These are phyloP conservation scores for Sarcophaga rosellei DNA, from an alignment of 2,888 invertebrate genomes.

Conservation along the genomic window DNA sequence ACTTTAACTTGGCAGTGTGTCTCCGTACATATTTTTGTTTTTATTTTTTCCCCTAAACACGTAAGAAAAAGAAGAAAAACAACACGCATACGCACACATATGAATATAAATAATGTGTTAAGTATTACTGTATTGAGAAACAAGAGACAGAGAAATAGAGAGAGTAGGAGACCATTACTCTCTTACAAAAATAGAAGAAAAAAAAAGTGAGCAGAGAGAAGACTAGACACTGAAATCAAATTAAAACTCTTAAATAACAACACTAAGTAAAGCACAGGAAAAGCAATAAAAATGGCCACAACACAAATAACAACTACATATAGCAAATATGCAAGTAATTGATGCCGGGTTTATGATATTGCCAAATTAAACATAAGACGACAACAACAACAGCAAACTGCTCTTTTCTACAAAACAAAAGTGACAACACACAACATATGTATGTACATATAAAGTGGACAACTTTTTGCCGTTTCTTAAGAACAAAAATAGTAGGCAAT, in stretches of 20 bases:
- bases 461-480: conserved; percentile 34
- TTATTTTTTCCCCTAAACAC: background rate
- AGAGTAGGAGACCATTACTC: background rate
- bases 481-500: too few species aligned
- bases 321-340: conserved; percentile 35
- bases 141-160: background rate
- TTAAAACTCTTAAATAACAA: conserved; percentile 30
- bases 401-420: background rate
- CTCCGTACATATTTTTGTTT: background rate
- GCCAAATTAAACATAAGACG: conserved; percentile 62
- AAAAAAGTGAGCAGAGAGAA: background rate
- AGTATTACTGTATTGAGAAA: background rate
- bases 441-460: conserved; percentile 56
- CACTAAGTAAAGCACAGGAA: conserved; percentile 27
- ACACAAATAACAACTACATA: background rate
- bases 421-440: background rate
- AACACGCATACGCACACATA: background rate
- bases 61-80: background rate
- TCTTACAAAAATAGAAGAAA: background rate
- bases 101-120: background rate
- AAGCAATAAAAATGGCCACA: conserved; percentile 8
- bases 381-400: conserved; percentile 19
- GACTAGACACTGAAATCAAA: conserved; percentile 51
- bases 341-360: conserved; percentile 64
- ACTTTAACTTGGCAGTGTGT: background rate